Conservation (phyloP, 2,113 vertebrate genomes). For the Atractosteus spatula region DNA sequence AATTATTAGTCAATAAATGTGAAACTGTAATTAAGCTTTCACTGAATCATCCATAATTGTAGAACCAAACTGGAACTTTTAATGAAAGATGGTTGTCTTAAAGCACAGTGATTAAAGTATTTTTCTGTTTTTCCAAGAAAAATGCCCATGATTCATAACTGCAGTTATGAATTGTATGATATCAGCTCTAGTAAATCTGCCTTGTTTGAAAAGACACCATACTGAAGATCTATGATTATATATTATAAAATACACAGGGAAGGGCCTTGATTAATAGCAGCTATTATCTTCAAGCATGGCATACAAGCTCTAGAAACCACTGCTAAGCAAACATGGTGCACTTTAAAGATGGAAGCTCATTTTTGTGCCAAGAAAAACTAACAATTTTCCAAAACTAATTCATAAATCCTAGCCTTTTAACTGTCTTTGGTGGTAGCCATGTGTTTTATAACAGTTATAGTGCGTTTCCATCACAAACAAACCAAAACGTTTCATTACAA, state of each 20-base stretch:
- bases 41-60: too few species aligned
- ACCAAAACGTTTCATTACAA: neutral
- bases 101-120: neutral
- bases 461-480: neutral
- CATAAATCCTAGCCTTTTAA: neutral
- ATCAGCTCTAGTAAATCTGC: neutral
- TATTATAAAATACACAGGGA: neutral
- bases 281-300: slow-evolving; percentile 3
- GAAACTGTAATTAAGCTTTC: too few species aligned
- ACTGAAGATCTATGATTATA: neutral
- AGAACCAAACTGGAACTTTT: too few species aligned
- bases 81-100: neutral
- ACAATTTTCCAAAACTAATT: slow-evolving; percentile 11
- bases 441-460: neutral
- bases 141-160: neutral
- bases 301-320: neutral
- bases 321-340: neutral
- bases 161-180: neutral
- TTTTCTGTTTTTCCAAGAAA: neutral
- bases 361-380: neutral
- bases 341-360: slow-evolving; percentile 9
- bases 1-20: too few species aligned
- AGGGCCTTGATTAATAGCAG: slow-evolving; percentile 6
- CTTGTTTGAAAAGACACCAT: too few species aligned
- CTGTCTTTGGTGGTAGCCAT: neutral